phyloP scores from a whole-genome alignment of 2,113 vertebrate species.

The Sorex araneus region DNA sequence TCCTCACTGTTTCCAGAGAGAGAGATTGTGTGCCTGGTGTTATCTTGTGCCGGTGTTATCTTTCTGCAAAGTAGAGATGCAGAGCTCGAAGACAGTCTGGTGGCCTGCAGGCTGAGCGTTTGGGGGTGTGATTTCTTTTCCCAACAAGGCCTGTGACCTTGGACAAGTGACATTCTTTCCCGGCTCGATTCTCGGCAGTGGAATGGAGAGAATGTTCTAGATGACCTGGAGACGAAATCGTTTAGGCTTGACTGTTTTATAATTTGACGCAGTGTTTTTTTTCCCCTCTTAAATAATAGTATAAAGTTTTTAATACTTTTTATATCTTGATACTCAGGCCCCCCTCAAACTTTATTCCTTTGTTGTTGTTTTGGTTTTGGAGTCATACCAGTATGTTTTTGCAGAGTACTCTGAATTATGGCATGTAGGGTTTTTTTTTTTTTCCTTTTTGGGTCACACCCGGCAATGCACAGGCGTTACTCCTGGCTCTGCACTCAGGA shows the following conservation, averaged over 20 bases:
- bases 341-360: no score
- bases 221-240: neutral
- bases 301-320: neutral
- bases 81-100: neutral
- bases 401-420: no score
- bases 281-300: neutral
- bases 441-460: no score
- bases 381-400: no score
- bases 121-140: neutral
- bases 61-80: neutral
- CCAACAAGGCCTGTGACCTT: constrained; percentile 4
- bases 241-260: neutral
- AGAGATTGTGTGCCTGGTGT: no score
- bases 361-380: no score
- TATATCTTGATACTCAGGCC: neutral
- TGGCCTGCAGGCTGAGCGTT: neutral
- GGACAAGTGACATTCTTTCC: neutral
- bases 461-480: no score
- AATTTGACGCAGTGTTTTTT: neutral
- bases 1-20: no score
- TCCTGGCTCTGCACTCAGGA: no score
- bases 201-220: neutral
- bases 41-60: no score
- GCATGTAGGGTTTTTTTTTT: no score
- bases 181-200: neutral